Conservation (phyloP, 2,113 vertebrate genomes). For the Nycticryphes semicollaris region DNA sequence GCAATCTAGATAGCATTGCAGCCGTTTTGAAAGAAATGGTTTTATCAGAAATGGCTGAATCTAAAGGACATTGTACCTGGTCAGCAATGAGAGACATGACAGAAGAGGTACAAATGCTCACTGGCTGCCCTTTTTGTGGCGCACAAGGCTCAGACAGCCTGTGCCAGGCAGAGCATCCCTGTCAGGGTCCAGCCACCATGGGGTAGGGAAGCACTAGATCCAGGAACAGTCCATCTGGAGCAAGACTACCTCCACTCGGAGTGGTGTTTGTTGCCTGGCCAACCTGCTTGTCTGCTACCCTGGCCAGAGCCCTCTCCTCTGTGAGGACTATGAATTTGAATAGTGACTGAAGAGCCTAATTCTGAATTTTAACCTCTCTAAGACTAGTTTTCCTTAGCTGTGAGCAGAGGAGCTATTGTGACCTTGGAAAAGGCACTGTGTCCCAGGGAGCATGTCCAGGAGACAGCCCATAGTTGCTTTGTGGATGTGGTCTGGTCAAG, state of each 20-base stretch:
- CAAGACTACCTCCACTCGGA: neutral
- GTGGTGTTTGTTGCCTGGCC: neutral
- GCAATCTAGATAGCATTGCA: neutral
- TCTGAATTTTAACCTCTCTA: neutral
- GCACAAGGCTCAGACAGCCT: neutral
- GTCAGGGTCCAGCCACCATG: neutral
- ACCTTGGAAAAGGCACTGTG: neutral
- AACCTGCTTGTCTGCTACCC: neutral
- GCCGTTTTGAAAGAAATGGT: neutral
- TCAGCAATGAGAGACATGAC: fast-evolving
- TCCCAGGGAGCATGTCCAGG: neutral
- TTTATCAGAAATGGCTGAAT: neutral
- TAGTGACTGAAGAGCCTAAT: neutral
- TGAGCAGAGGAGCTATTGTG: neutral
- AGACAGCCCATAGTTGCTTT: neutral
- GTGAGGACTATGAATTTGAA: neutral
- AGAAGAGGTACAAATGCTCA: neutral
- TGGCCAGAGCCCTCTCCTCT: neutral
- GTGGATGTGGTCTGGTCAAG: neutral
- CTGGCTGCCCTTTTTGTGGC: too few relatives aligned
- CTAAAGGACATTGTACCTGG: neutral
- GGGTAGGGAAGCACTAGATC: neutral
- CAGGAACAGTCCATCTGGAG: neutral
- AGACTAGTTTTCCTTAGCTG: neutral
- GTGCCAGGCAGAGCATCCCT: neutral